Evolutionary conservation across 2,888 invertebrate species (phyloP), one percentile per base, ranked within the genome.

Genomic region (Leptinotarsa haldemani): DNA sequence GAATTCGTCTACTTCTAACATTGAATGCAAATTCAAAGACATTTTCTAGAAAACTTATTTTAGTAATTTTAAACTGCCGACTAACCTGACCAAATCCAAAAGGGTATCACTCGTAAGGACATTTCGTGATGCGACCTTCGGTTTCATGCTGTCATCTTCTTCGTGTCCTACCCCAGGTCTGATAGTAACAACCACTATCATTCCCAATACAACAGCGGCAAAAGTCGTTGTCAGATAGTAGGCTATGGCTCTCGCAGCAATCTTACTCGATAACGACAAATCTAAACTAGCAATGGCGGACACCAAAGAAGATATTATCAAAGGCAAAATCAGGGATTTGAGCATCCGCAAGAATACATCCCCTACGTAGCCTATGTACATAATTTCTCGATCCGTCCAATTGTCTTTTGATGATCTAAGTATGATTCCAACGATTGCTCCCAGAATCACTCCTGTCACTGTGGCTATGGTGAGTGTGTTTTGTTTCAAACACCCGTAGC

Each of bases 271-370:
- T 50, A 94, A 87, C 56, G 89, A 89, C 30, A 93, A 89, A 86
- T 94, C 93, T 80, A 94, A 88, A 64, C 90, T 90, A 16, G 93
- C 93, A 77, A 94, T 90, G 20, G 94, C 93, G 4, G 93, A 90
- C 65, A 94, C 89, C 76, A 94, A 89, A 16, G 91, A 92, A 2
- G 91, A 89, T n/a, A 92, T 88, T 75, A 94, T 92, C 76, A 94
- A 89, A 1, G 94, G 94, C 66, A 94, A 87, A 80, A 94, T 94
- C 73, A 94, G 88, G 74, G 91, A 90, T 85, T 94, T 93, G 70
- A 94, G 88, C 92, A 94, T 93, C 76, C 92, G 88, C 78, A 94
- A 89, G 82, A 94, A 93, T 65, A 94, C 86, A 83, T 94, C 93
- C 20, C 82, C 82, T 22, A 74, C 94, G 94, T 2, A 91, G 87